These are phyloP conservation scores for Idris sp. DNA, from an alignment of 1,140 invertebrate species.

Conservation along the genomic window DNA sequence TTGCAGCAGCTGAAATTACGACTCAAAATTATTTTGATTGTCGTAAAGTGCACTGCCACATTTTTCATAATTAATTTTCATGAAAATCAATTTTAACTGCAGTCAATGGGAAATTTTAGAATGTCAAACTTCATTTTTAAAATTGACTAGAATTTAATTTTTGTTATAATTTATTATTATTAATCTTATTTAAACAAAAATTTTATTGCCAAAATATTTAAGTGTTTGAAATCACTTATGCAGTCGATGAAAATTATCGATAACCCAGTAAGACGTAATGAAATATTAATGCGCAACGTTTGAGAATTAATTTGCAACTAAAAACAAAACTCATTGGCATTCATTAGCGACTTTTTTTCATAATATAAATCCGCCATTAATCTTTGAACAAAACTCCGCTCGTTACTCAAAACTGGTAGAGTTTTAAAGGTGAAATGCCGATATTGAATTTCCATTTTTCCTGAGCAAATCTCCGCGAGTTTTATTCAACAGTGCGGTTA, in stretches of 20 bases:
- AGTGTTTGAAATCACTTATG: too few species aligned
- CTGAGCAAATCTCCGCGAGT: constrained; percentile 54
- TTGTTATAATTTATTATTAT: too few species aligned
- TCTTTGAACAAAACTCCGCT: constrained; percentile 22
- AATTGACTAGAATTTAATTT: too few species aligned
- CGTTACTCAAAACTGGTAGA: constrained; percentile 50
- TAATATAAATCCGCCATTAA: constrained; percentile 56
- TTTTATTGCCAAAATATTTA: too few species aligned
- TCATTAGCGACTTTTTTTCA: constrained; percentile 45
- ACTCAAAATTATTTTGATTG: neutral
- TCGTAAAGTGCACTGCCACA: too few species aligned
- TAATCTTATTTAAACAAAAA: too few species aligned
- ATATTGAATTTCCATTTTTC: constrained; percentile 73
- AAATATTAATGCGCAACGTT: constrained; percentile 39
- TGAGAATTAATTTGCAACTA: constrained; percentile 18
- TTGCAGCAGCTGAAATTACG: constrained; percentile 9
- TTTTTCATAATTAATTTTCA: too few species aligned
- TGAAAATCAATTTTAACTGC: too few species aligned
- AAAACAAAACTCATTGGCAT: constrained; percentile 29
- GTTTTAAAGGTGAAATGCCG: constrained; percentile 65
- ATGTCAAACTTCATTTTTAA: too few species aligned
- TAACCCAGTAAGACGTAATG: constrained; percentile 15
- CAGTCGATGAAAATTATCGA: constrained; percentile 10
- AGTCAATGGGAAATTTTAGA: too few species aligned
- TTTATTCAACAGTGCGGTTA: constrained; percentile 59